Conservation (phyloP, 2,113 vertebrate genomes). For the Nicator chloris region DNA sequence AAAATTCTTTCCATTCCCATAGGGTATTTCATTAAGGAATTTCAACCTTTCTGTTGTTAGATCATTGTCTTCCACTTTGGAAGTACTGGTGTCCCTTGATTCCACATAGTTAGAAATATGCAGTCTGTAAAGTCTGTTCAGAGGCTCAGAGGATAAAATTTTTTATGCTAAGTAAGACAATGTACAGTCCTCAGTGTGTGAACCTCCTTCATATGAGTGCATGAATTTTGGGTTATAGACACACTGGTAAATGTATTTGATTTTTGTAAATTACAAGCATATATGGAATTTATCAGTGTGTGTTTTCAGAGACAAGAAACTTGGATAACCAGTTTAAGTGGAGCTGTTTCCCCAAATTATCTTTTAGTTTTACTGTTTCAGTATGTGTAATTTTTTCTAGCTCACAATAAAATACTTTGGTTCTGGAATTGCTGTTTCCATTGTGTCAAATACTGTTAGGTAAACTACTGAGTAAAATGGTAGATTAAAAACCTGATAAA, state of each 20-base stretch:
- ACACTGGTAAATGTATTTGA: not conserved
- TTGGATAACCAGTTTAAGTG: not conserved
- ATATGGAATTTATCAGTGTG: not conserved
- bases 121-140: not conserved
- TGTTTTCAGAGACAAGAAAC: not conserved
- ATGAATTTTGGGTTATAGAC: not conserved
- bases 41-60: not conserved
- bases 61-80: not conserved
- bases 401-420: not conserved
- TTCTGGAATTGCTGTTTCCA: not conserved
- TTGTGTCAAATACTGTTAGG: not conserved
- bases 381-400: not conserved
- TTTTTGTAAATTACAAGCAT: not conserved
- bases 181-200: not conserved
- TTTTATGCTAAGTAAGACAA: not conserved
- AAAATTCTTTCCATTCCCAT: not conserved
- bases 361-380: not conserved
- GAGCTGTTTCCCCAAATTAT: not conserved
- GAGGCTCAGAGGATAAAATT: not conserved
- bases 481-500: not conserved
- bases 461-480: not conserved
- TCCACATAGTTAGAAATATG: not conserved
- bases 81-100: not conserved
- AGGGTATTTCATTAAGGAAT: not conserved
- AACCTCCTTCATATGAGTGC: not conserved